Evolutionary conservation across 2,797 vertebrate genomes (phyloP).

Genomic region (Centropyge bicolor): DNA sequence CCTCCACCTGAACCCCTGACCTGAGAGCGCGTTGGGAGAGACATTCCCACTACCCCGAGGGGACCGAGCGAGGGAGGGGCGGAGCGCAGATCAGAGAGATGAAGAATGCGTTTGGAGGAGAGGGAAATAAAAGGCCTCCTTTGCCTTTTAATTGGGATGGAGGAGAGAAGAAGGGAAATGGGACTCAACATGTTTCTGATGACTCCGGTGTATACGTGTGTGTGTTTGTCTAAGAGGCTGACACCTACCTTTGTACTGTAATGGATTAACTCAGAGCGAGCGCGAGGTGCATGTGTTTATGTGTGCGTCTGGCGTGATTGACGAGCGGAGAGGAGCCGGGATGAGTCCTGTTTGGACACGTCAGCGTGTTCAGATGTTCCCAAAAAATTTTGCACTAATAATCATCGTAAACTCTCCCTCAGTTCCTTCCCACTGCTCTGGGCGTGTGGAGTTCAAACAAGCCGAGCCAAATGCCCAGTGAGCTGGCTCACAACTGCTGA

Average conservation of each 20-base stretch:
- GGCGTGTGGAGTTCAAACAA: conserved; percentile 74
- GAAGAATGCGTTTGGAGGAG: conserved; percentile 82
- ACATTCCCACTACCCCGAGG: conserved; percentile 83
- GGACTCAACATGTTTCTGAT: conserved; percentile 87
- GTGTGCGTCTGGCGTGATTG: conserved; percentile 74
- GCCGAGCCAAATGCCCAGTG: conserved; percentile 68
- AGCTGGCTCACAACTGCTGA: conserved; percentile 64
- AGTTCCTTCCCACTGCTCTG: conserved; percentile 61
- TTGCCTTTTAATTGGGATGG: conserved; percentile 87
- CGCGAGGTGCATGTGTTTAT: conserved; percentile 69
- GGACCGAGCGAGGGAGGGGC: conserved; percentile 63
- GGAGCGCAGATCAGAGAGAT: conserved; percentile 83
- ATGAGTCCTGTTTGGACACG: conserved; percentile 84
- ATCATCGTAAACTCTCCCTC: conserved; percentile 60
- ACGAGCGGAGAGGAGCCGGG: conserved; percentile 69
- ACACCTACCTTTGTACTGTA: conserved; percentile 79
- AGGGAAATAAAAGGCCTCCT: conserved; percentile 79
- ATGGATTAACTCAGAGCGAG: conserved; percentile 80
- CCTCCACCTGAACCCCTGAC: conserved; percentile 86
- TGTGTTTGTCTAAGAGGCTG: conserved; percentile 78
- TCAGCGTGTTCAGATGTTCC: conserved; percentile 72
- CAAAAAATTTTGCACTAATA: conserved; percentile 67
- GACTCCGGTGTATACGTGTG: conserved; percentile 63
- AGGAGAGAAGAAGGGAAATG: conserved; percentile 79
- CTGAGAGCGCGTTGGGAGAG: conserved; percentile 80